Conservation (phyloP, 2,888 invertebrate species). For the Spodoptera picta region DNA sequence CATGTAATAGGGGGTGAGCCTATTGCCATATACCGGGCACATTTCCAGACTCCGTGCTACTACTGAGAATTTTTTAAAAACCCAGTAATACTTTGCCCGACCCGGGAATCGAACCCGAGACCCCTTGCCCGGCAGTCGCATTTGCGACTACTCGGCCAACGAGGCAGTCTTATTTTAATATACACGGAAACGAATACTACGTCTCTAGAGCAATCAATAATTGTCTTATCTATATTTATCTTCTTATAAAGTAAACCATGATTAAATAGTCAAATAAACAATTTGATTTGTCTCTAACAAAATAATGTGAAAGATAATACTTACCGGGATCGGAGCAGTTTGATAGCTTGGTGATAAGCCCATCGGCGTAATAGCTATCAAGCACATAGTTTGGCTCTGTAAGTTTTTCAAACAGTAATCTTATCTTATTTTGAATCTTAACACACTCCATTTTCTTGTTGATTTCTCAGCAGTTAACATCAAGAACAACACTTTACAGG, state of each 20-base stretch:
- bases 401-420: slow-evolving; percentile 88
- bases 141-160: too few relatives aligned
- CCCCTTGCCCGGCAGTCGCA: too few relatives aligned
- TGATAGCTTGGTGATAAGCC: slow-evolving; percentile 89
- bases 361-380: slow-evolving; percentile 90
- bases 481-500: slow-evolving; percentile 11
- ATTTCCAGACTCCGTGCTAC: too few relatives aligned
- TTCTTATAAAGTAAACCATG: not conserved
- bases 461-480: slow-evolving; percentile 20
- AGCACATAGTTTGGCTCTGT: slow-evolving; percentile 88
- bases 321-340: slow-evolving; percentile 86
- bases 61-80: too few relatives aligned
- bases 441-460: slow-evolving; percentile 62
- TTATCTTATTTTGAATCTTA: slow-evolving; percentile 84
- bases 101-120: too few relatives aligned
- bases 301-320: slow-evolving; percentile 31
- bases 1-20: too few relatives aligned
- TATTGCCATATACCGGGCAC: too few relatives aligned
- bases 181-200: not conserved
- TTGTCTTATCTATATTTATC: slow-evolving; percentile 4
- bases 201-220: not conserved
- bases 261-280: slow-evolving; percentile 1
- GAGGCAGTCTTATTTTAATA: slow-evolving; percentile 3
- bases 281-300: not conserved
- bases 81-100: too few relatives aligned